phyloP scores from a whole-genome alignment of 2,113 vertebrate genomes.

The Anhinga anhinga region DNA sequence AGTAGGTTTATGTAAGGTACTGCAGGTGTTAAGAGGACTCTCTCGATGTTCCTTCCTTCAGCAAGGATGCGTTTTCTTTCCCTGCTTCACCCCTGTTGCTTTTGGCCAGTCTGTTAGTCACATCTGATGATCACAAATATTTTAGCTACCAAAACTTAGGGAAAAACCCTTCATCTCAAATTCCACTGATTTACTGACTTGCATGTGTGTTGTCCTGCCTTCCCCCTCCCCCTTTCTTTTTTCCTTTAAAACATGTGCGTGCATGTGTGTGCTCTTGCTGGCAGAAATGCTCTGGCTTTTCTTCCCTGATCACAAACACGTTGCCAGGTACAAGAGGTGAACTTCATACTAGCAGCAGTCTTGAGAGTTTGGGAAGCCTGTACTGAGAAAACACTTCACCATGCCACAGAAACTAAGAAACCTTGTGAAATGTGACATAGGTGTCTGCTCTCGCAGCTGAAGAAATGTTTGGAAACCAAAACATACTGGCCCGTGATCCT shows the following conservation, averaged over 20 bases:
- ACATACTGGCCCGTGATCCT: neutral
- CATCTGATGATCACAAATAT: neutral
- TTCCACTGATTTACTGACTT: neutral
- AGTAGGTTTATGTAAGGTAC: neutral
- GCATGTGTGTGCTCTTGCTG: neutral
- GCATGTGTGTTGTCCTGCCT: neutral
- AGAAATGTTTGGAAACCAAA: neutral
- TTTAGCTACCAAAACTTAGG: neutral
- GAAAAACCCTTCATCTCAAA: neutral
- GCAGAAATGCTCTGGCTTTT: neutral
- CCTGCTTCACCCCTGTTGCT: neutral
- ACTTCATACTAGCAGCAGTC: neutral
- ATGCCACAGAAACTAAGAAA: neutral
- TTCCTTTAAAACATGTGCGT: accelerated
- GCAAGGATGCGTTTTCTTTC: neutral
- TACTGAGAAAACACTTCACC: neutral
- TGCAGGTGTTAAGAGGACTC: neutral
- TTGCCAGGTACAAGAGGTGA: neutral
- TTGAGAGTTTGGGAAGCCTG: neutral
- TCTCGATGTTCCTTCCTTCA: neutral
- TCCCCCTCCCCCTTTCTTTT: accelerated
- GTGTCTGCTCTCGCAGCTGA: neutral
- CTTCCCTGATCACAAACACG: neutral
- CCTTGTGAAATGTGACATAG: neutral
- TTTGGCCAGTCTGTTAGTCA: neutral